Evolutionary conservation across 2,797 vertebrate genomes (phyloP), one percentile per base, ranked within the genome.

Genomic region (Oophaga sylvatica): DNA sequence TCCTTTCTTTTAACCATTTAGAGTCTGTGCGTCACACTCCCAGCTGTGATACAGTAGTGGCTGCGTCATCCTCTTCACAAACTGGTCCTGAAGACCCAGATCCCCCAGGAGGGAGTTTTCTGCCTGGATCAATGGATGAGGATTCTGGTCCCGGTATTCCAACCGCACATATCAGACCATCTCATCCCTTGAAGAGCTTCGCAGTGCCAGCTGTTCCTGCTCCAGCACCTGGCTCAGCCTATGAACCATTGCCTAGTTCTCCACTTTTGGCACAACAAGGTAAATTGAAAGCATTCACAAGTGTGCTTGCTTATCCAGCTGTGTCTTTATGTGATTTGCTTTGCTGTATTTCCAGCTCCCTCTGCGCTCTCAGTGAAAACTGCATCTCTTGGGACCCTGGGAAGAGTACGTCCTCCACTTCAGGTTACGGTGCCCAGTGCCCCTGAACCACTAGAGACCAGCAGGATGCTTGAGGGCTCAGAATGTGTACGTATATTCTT

Each of bases 131-230:
- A 0, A 96, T 97, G 67, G 97, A 99, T 83, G 95, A 96, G 80
- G 98, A 99, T 76, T 91, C 96, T 0, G 95, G 95, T 91, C 97
- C 96, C 91, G 96, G 93, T 86, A 96, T 94, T 83, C 97, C 91
- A 70, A 97, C 95, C 0, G 97, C 96, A 70, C 97, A 92, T 0
- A 91, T 97, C 87, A 95, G 96, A 13, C 96, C 96, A 48, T 96
- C 98, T 0, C 98, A 99, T 93, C 97, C 98, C 0, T 93, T 99
- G 86, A 99, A 99, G 95, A 99, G 98, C 93, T 99, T 99, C 0
- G 98, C 97, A 0, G 97, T 99, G 90, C 97, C 97, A 0, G 96
- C 96, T 0, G 91, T 98, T 84, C 96, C 97, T 0, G 87, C 94
- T 84, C 96, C 97, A 0, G 87, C 94, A 0, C 75, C 92, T 0